phyloP scores from a whole-genome alignment of 2,113 vertebrate species.

The Leptocoma aspasia region DNA sequence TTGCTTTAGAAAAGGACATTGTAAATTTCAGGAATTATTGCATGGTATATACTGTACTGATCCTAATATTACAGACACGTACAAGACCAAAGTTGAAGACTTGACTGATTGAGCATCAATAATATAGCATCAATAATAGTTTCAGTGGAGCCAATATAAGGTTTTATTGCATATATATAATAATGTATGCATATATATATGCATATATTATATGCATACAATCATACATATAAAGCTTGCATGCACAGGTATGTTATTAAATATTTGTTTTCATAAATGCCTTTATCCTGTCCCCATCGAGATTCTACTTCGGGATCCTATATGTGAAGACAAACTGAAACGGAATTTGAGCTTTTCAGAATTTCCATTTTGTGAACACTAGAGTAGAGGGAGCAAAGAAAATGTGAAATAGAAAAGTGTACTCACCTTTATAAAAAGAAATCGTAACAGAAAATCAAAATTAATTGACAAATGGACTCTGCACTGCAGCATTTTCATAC shows the following conservation, averaged over 20 bases:
- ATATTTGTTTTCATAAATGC: neutral
- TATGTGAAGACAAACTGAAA: neutral
- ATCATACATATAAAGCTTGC: neutral
- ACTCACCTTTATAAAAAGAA: neutral
- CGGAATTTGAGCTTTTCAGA: rapidly evolving
- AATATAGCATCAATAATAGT: too few species aligned
- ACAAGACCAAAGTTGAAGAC: neutral
- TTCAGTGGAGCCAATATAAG: neutral
- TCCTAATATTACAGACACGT: neutral
- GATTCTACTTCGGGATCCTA: neutral
- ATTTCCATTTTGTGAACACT: neutral
- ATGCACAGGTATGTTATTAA: neutral
- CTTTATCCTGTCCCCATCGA: neutral
- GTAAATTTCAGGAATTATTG: neutral
- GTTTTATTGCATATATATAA: too few species aligned
- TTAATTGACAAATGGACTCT: neutral
- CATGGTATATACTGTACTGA: neutral
- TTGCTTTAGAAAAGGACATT: neutral
- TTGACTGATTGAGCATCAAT: neutral
- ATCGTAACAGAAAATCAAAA: neutral
- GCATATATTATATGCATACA: too few species aligned
- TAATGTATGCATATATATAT: too few species aligned
- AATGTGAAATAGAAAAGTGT: neutral
- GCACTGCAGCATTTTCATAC: neutral
- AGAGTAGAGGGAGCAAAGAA: neutral